These are phyloP conservation scores for Tiphia femorata DNA, from an alignment of 2,888 invertebrate genomes.

Conservation along the genomic window DNA sequence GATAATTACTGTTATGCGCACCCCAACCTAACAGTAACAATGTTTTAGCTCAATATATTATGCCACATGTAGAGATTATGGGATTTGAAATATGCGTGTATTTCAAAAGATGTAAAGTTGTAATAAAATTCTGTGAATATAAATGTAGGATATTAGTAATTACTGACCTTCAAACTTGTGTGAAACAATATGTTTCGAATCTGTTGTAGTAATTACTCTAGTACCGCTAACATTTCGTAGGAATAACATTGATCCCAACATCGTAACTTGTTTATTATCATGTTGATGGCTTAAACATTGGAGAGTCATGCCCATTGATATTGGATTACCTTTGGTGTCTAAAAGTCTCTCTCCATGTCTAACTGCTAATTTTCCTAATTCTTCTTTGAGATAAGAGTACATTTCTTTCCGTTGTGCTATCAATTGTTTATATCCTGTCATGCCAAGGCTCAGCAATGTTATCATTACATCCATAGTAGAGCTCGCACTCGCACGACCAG, in stretches of 20 bases:
- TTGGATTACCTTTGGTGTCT: conserved; percentile 76
- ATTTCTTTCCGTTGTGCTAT: conserved; percentile 74
- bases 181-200: conserved; percentile 72
- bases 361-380: conserved; percentile 72
- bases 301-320: conserved; percentile 75
- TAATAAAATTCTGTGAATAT: too few species aligned
- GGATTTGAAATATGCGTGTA: neutral
- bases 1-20: conserved; percentile 74
- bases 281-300: conserved; percentile 62
- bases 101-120: neutral
- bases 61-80: too few species aligned
- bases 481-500: conserved; percentile 79
- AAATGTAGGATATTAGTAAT: neutral
- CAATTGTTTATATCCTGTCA: conserved; percentile 74
- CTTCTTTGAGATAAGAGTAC: conserved; percentile 74
- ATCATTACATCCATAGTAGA: conserved; percentile 83
- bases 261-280: conserved; percentile 70
- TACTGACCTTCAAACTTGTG: conserved; percentile 72
- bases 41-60: conserved; percentile 3
- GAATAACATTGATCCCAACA: conserved; percentile 81
- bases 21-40: conserved; percentile 75
- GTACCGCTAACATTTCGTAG: conserved; percentile 80
- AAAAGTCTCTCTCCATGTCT: conserved; percentile 74
- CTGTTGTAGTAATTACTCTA: conserved; percentile 73
- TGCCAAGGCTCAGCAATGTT: conserved; percentile 80